Percentiles rank a stretch among this genome's conserved stretches.
Conservation (phyloP, 2,113 vertebrate genomes). For the Corythornis vintsioides region DNA sequence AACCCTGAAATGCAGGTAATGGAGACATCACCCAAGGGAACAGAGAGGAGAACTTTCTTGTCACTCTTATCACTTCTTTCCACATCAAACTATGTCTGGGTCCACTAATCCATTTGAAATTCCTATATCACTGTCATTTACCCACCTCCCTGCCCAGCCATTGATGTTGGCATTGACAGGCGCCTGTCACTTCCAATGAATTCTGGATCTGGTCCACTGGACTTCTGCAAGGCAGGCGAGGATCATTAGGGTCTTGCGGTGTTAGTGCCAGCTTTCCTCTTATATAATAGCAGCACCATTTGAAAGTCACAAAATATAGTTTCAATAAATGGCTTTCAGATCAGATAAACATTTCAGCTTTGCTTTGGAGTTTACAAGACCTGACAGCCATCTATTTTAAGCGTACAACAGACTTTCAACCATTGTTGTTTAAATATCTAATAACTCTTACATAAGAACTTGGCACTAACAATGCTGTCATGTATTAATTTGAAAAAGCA, state of each 20-base stretch:
- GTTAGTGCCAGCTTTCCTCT: constrained; percentile 38
- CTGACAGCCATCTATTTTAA: constrained; percentile 51
- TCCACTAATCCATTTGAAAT: constrained; percentile 41
- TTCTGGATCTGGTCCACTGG: constrained; percentile 43
- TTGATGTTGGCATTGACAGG: constrained; percentile 52
- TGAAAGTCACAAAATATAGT: constrained; percentile 38
- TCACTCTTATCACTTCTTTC: constrained; percentile 14
- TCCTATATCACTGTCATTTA: constrained; percentile 6
- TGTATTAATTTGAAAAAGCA: neutral
- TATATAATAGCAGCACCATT: constrained; percentile 14
- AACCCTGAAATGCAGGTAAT: neutral
- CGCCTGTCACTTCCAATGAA: constrained; percentile 34
- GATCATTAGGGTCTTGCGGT: constrained; percentile 13
- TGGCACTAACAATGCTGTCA: neutral
- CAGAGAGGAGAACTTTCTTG: neutral
- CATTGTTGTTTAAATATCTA: constrained; percentile 36
- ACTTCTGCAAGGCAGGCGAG: neutral
- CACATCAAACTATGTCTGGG: neutral
- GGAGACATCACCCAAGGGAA: neutral
- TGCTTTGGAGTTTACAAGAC: constrained; percentile 27
- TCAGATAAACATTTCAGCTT: constrained; percentile 12
- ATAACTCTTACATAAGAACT: constrained; percentile 40
- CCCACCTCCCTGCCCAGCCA: constrained; percentile 2
- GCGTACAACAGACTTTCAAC: neutral
- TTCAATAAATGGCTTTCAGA: constrained; percentile 61